Percentiles rank a stretch among this genome's conserved stretches.
Evolutionary conservation across 2,888 invertebrate species (phyloP).

Genomic region (Apeira syringaria): DNA sequence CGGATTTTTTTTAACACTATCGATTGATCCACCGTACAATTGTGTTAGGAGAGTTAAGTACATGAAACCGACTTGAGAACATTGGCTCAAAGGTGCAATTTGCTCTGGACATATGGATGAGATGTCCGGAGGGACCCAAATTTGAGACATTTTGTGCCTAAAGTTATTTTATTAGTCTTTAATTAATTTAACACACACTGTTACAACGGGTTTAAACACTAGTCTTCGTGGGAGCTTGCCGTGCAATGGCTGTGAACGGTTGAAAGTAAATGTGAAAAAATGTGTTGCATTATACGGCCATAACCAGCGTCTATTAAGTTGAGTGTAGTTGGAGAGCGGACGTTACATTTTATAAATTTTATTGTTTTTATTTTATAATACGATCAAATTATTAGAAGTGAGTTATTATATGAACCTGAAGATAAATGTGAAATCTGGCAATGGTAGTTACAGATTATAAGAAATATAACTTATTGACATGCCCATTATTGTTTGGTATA

Average conservation of each 20-base stretch:
- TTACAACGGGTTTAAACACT: conserved; percentile 10
- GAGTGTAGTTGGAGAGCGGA: conserved; percentile 7
- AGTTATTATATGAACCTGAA: no score
- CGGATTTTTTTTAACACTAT: conserved; percentile 44
- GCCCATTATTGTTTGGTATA: no score
- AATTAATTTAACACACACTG: background rate
- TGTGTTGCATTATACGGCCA: conserved; percentile 3
- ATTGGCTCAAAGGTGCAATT: conserved; percentile 80
- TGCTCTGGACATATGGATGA: conserved; percentile 78
- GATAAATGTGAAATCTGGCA: no score
- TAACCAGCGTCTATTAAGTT: no score
- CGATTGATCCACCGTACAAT: conserved; percentile 81
- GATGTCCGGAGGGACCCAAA: conserved; percentile 84
- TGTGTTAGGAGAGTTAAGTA: conserved; percentile 83
- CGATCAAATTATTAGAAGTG: no score
- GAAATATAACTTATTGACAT: no score
- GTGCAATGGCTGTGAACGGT: conserved; percentile 19
- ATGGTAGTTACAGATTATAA: no score
- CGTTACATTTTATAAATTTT: background rate
- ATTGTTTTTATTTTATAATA: no score
- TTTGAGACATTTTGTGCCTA: conserved; percentile 43
- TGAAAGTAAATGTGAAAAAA: conserved; percentile 31
- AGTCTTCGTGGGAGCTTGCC: conserved; percentile 15
- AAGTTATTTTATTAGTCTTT: background rate
- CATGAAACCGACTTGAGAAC: conserved; percentile 82